phyloP scores from a whole-genome alignment of 2,113 vertebrate genomes.

The Cololabis saira region DNA sequence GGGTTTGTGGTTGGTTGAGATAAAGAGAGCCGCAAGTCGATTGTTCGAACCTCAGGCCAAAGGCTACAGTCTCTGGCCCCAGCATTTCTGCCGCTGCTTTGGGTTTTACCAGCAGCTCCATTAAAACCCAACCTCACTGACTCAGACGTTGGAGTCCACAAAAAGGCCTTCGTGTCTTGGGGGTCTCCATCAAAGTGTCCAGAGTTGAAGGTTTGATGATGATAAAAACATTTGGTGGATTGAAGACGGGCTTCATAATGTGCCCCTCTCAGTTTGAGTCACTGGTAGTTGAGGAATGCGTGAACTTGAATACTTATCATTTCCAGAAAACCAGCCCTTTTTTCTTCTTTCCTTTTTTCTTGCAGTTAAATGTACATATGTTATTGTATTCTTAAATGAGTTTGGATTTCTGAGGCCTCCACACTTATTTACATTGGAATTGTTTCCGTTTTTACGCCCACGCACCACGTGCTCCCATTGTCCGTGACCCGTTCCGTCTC shows the following conservation, averaged over 20 bases:
- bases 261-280: conserved; percentile 23
- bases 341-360: conserved; percentile 1
- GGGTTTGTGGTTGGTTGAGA: conserved; percentile 68
- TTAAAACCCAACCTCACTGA: conserved; percentile 51
- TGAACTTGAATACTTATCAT: conserved; percentile 50
- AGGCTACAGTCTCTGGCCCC: conserved; percentile 54
- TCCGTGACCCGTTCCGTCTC: conserved; percentile 72
- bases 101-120: conserved; percentile 67
- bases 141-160: conserved; percentile 42
- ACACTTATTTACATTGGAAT: conserved; percentile 65
- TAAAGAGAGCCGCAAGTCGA: conserved; percentile 51
- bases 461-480: conserved; percentile 61
- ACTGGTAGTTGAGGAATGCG: conserved; percentile 59
- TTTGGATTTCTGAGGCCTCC: conserved; percentile 60
- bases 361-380: conserved; percentile 52
- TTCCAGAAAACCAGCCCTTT: conserved; percentile 29
- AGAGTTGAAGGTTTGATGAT: conserved; percentile 28
- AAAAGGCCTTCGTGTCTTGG: conserved; percentile 34
- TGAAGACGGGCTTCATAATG: conserved; percentile 28
- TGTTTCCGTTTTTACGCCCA: conserved; percentile 41
- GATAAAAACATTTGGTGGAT: conserved; percentile 49
- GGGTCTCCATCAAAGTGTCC: conserved; percentile 27
- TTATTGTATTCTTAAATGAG: conserved; percentile 55
- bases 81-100: conserved; percentile 48
- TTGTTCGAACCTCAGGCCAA: conserved; percentile 68